Conservation (phyloP, 1,140 invertebrate genomes). For the Drosophila guanche region DNA sequence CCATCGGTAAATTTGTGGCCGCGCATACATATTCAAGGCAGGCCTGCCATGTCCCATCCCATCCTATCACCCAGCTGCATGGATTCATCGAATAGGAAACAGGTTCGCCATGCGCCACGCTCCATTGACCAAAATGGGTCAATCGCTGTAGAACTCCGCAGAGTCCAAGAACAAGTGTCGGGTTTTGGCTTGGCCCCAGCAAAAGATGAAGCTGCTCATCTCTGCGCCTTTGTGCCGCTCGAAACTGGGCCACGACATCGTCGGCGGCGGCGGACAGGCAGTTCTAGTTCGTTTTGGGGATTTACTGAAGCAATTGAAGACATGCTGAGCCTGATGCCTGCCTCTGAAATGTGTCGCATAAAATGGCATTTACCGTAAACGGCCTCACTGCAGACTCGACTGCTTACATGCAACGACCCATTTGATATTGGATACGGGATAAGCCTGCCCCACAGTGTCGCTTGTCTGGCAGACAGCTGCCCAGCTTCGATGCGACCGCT, state of each 20-base stretch:
- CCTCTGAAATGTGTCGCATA: conserved; percentile 39
- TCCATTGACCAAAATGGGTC: conserved; percentile 63
- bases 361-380: conserved; percentile 49
- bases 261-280: conserved; percentile 6
- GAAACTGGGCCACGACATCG: conserved; percentile 60
- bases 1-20: conserved; percentile 53
- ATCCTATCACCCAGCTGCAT: not conserved
- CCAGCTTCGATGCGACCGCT: conserved; percentile 19
- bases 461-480: conserved; percentile 8
- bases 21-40: conserved; percentile 50
- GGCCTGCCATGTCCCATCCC: not conserved
- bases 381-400: conserved; percentile 29
- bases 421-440: conserved; percentile 23
- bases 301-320: conserved; percentile 10
- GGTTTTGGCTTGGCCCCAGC: conserved; percentile 42
- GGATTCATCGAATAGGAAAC: conserved; percentile 44
- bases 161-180: conserved; percentile 38
- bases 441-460: not conserved
- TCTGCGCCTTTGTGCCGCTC: conserved; percentile 22
- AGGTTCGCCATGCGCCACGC: conserved; percentile 46
- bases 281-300: conserved; percentile 48
- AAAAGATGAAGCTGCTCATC: conserved; percentile 36
- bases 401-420: conserved; percentile 42
- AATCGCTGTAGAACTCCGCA: conserved; percentile 60
- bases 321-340: not conserved